Percentiles rank a stretch among this genome's conserved stretches.
phyloP scores from a whole-genome alignment of 2,888 invertebrate species.

The Cancer borealis region DNA sequence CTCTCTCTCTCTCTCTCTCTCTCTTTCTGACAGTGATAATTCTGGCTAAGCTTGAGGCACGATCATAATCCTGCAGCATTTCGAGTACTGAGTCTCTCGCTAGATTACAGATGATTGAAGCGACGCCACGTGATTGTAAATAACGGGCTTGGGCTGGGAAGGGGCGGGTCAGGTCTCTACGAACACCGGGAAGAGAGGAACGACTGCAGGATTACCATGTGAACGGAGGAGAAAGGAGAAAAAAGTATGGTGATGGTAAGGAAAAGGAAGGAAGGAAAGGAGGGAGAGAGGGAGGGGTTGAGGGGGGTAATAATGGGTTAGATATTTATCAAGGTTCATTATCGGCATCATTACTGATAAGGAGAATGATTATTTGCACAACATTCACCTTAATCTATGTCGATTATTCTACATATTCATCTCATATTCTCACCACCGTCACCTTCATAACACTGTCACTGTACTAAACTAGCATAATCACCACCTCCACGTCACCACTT shows the following conservation, averaged over 20 bases:
- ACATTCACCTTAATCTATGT: too few species aligned
- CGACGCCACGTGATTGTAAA: not conserved
- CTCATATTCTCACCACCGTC: not conserved
- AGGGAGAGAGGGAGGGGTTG: not conserved
- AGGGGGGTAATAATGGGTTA: too few species aligned
- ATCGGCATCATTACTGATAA: not conserved
- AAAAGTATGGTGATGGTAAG: not conserved
- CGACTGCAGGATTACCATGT: not conserved
- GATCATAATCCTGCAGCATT: conserved; percentile 24
- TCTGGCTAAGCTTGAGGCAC: conserved; percentile 17
- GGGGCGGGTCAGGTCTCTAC: not conserved
- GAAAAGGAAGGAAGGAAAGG: not conserved
- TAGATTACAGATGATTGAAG: not conserved
- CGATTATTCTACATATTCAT: not conserved
- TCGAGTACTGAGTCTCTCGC: not conserved
- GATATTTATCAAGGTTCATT: not conserved
- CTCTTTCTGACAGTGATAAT: not conserved
- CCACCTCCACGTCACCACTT: not conserved
- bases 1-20: not conserved
- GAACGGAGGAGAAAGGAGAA: not conserved
- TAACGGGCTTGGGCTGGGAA: not conserved
- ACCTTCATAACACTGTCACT: too few species aligned
- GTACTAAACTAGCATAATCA: not conserved
- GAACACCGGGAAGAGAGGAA: not conserved
- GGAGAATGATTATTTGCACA: not conserved